Conservation (phyloP, 2,888 invertebrate genomes). For the Phengaris alcon region DNA sequence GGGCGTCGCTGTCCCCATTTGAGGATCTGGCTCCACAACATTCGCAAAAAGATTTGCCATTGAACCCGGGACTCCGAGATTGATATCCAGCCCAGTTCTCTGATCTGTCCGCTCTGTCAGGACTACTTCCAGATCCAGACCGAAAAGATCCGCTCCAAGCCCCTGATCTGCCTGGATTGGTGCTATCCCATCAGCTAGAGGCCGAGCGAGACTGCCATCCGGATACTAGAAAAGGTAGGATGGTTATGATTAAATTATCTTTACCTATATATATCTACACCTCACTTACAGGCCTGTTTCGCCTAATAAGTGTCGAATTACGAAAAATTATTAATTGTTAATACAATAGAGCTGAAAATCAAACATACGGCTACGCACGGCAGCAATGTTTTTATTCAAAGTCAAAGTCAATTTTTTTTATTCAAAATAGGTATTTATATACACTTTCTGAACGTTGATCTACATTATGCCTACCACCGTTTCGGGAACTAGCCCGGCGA, state of each 20-base stretch:
- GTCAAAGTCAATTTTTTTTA: too few relatives aligned
- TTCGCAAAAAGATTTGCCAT: background rate
- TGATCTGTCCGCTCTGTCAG: background rate
- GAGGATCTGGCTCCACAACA: background rate
- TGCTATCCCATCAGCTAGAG: background rate
- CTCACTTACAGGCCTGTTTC: background rate
- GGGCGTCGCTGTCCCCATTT: background rate
- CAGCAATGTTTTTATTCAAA: too few relatives aligned
- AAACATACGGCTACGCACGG: too few relatives aligned
- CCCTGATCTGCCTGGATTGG: background rate
- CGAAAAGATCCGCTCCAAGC: background rate
- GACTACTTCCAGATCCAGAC: background rate
- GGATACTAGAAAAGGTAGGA: background rate
- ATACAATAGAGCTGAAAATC: background rate
- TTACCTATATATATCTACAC: background rate
- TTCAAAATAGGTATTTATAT: too few relatives aligned
- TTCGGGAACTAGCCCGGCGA: too few relatives aligned
- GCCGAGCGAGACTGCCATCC: slow-evolving; percentile 11
- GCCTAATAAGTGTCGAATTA: too few relatives aligned
- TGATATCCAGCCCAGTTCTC: background rate
- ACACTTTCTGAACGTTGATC: too few relatives aligned
- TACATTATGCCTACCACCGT: too few relatives aligned
- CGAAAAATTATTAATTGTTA: too few relatives aligned
- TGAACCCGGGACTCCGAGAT: background rate
- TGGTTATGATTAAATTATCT: background rate